Evolutionary conservation across 2,113 vertebrate genomes (phyloP), one percentile per base, ranked within the genome.

Genomic region (Dicrurus megarhynchus): DNA sequence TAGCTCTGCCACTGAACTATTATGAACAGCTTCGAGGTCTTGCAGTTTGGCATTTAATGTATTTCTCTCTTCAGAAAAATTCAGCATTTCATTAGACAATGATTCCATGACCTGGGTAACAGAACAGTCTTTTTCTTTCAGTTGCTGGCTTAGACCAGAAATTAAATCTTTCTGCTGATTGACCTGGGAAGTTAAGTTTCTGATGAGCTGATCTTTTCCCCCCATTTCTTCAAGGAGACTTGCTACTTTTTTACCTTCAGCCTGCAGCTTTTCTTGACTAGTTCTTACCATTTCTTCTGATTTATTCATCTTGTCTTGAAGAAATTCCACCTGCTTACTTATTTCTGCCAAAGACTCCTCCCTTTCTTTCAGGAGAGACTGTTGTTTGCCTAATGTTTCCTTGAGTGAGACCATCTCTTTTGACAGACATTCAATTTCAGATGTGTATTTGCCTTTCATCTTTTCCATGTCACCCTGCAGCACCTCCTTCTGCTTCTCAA

Each of bases 81-180:
- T 98, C 41, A 98, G 64, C 91, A 98, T 98, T 97, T 99, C 98
- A 56, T 96, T 99, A 15, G 98, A 98, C 61, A 98, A 96, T 0
- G 98, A 97, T 78, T 98, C 97, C 68, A 98, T 98, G 37, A 98
- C 80, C 65, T 98, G 98, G 33, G 97, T 95, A 59, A 99, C 73
- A 37, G 98, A 98, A 23, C 60, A 86, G 69, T 99, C 98, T 81
- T 98, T 99, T 35, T 99, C 98, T 77, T 97, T 98, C 33, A 98
- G 56, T 83, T 99, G 98, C 92, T 98, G 98, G 75, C 97, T 98
- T 4, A 99, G 96, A 61, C 97, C 95, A 60, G 98, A 81, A 23
- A 99, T 97, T 41, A 99, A 69, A 76, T 99, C 98, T 87, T 98
- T 98, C 87, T 99, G 98, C 90, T 99, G 98, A 92, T 70, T 97